phyloP scores from a whole-genome alignment of 1,140 invertebrate genomes.

The Drosophila bipectinata region DNA sequence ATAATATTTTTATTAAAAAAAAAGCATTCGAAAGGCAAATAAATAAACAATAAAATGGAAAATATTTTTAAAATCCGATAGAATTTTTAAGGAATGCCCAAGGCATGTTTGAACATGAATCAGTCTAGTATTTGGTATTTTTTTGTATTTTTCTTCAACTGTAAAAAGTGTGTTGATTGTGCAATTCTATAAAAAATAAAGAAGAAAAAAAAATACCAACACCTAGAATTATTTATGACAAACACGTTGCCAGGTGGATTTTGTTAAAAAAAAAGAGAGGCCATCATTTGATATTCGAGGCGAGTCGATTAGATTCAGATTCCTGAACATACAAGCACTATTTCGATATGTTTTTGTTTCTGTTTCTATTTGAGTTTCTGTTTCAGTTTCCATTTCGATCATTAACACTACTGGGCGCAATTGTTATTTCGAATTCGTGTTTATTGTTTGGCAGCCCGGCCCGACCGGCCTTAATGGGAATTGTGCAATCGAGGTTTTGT shows the following conservation, averaged over 20 bases:
- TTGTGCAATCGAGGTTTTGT: constrained; percentile 26
- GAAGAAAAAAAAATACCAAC: neutral
- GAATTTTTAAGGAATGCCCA: no score
- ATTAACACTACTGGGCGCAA: constrained; percentile 5
- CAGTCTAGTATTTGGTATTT: no score
- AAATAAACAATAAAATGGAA: neutral
- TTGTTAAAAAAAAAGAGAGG: neutral
- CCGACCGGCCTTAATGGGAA: constrained; percentile 7
- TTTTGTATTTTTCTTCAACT: neutral
- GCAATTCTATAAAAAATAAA: neutral
- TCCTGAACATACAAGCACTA: constrained; percentile 10
- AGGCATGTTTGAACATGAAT: no score
- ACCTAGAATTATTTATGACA: constrained; percentile 18
- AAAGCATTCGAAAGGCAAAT: no score
- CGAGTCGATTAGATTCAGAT: constrained; percentile 25
- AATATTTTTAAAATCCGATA: neutral
- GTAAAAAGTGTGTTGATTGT: neutral
- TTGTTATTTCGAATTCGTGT: constrained; percentile 8
- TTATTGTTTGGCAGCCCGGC: constrained; percentile 1
- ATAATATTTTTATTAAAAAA: no score
- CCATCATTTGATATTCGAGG: constrained; percentile 18
- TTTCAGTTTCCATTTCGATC: neutral
- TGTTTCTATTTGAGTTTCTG: neutral
- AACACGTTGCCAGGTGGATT: constrained; percentile 18
- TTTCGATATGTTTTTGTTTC: neutral